phyloP scores from a whole-genome alignment of 2,113 vertebrate genomes.

The Hoplias malabaricus region DNA sequence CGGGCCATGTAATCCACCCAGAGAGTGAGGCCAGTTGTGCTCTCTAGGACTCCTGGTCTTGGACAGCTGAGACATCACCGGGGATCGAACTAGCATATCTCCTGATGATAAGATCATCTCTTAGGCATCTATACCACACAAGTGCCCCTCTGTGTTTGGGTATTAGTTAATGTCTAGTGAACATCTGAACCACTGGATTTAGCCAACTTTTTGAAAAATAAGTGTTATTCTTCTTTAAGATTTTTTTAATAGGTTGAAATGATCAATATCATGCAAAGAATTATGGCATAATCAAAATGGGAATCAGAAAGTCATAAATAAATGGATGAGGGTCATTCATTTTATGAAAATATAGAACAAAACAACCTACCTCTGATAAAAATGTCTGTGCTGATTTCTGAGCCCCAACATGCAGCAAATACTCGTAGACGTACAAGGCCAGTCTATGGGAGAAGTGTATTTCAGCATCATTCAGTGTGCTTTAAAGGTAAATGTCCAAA shows the following conservation, averaged over 20 bases:
- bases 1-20: too few species aligned
- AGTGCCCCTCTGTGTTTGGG: too few species aligned
- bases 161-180: background rate
- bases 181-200: background rate
- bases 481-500: too few species aligned
- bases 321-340: slow-evolving; percentile 2
- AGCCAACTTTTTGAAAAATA: background rate
- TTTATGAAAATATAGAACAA: background rate
- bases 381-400: slow-evolving; percentile 99
- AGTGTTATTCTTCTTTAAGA: too few species aligned
- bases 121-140: too few species aligned
- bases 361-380: slow-evolving; percentile 90
- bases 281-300: slow-evolving; percentile 73
- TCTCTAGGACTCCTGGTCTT: too few species aligned
- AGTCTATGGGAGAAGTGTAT: slow-evolving; percentile 75
- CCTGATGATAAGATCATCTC: too few species aligned
- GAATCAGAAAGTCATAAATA: slow-evolving; percentile 66
- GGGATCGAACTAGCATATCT: too few species aligned
- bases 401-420: slow-evolving; percentile 98
- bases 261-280: background rate
- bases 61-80: too few species aligned
- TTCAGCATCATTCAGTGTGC: background rate
- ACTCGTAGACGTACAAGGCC: slow-evolving; percentile 98
- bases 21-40: too few species aligned
- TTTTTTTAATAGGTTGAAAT: background rate